Base-by-base conservation (phyloP, 2,888 invertebrate genomes). In the Drosophila borborema region DNA sequence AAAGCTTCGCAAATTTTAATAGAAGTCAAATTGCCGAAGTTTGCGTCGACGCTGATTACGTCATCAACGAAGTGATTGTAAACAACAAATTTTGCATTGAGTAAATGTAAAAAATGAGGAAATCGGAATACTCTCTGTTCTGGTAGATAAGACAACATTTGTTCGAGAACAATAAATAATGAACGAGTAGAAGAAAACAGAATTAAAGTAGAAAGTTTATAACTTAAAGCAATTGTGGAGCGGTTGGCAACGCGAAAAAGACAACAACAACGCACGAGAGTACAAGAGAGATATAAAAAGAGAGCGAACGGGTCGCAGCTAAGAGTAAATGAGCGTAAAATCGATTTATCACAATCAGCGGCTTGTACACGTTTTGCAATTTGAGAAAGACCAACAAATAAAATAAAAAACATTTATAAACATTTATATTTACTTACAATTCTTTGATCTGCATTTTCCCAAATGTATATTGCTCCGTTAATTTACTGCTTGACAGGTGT, bases 381-480 rank as follows among this genome's bases (percentile, higher is more conserved):
- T 45, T 64, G 28, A 61, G 53, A 46, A 66, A 16, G 64, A 36
- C 55, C 51, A 62, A 80, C 31, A 78, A n/a, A 14, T 18, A 49
- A 14, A 38, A 51, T 48, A 60, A 56, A 36, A 60, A 46, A 2
- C 14, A 41, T 45, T 20, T 23, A n/a, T 48, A 12, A 14, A 16
- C 2, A 34, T 34, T 45, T 10, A 10, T 48, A 59, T 81, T 56
- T 84, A 91, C 91, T 91, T 81, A 91, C 91, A 90, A 91, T 90
- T 91, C 91, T 79, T 91, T 91, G 81, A 91, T 91, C 89, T 91
- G 91, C 91, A 91, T 91, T 85, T 76, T 66, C 77, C 73, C 73
- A 81, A 64, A 74, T 72, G 51, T 77, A 67, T 74, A 67, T 74
- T 71, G 72, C 67, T 80, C 56, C 56, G 72, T 68, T 71, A 54